Base-by-base conservation (phyloP, 1,140 invertebrate genomes). In the Melitaea cinxia region DNA sequence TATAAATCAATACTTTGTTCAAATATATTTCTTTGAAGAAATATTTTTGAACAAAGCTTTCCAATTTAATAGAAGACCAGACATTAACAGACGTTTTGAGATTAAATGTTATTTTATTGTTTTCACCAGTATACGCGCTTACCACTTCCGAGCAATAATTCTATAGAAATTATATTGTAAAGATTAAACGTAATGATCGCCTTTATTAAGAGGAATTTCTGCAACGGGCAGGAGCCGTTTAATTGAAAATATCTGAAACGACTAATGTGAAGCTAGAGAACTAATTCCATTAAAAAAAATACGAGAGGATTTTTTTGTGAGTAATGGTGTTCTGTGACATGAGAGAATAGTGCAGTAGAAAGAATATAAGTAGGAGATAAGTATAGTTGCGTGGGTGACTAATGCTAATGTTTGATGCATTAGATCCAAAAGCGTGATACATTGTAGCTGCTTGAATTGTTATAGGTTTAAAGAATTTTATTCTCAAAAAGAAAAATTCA, bases 211-310 rank as follows among this genome's bases (percentile, higher is more conserved):
- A 45, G 37, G 28, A 57, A 12, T 45, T 26, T 57, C 55, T 57
- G 55, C 55, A 57, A 26, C 37, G 30, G 55, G 39, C 55, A 57
- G 55, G n/a, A 39, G 6, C 21, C 19, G 55, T 57, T 26, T 57
- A 57, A 57, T 57, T 57, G 55, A 45, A 57, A 57, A 45, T 57
- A 9, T 45, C 19, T 15, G 33, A 7, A 45, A 19, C 26, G 26
- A 28, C 28, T 37, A 57, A 28, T 42, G 28, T 23, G n/a, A 12
- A 28, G 17, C 14, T 42, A 26, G 9, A 14, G 21, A 19, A 26
- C 12, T 28, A 5, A 9, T 14, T 4, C 6, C 15, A 10, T 45
- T 45, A 7, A 17, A 10, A n/a, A 17, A 19, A 26, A n/a, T 17
- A 21, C 14, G 21, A 12, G 5, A 30, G 15, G 1, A 0, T 10